phyloP scores from a whole-genome alignment of 2,113 vertebrate species.

The Genyomyrus donnyi region DNA sequence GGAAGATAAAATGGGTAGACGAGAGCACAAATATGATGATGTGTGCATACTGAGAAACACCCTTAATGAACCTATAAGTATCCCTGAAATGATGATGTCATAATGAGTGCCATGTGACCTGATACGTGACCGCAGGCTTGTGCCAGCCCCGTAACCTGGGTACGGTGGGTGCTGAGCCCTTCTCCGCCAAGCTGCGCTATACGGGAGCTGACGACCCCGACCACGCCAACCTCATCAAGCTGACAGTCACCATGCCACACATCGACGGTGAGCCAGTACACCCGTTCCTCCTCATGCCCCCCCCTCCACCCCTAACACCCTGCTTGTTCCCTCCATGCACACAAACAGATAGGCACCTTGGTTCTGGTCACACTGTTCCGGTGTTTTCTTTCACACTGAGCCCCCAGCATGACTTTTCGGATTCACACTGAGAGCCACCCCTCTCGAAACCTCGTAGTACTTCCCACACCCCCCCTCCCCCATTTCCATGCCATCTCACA shows the following conservation, averaged over 20 bases:
- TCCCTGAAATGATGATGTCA: background rate
- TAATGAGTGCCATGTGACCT: background rate
- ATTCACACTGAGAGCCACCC: background rate
- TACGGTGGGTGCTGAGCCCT: constrained; percentile 83
- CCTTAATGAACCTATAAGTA: background rate
- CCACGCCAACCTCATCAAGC: constrained; percentile 81
- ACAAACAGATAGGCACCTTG: background rate
- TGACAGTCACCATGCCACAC: constrained; percentile 88
- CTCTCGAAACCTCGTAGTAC: background rate
- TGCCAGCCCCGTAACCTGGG: constrained; percentile 80
- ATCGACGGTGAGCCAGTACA: constrained; percentile 72
- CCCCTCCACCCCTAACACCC: background rate
- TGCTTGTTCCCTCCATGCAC: background rate
- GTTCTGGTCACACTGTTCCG: background rate
- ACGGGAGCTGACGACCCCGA: constrained; percentile 75
- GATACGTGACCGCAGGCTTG: constrained; percentile 63
- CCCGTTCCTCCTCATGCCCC: background rate
- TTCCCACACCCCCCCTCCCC: background rate
- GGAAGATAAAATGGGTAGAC: background rate
- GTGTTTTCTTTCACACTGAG: background rate
- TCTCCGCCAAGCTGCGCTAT: constrained; percentile 88
- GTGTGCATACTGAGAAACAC: background rate
- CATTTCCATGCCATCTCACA: background rate
- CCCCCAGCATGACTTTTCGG: background rate
- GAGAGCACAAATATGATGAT: background rate